Conservation (phyloP, 2,888 invertebrate genomes). For the Scaptomyza parva region DNA sequence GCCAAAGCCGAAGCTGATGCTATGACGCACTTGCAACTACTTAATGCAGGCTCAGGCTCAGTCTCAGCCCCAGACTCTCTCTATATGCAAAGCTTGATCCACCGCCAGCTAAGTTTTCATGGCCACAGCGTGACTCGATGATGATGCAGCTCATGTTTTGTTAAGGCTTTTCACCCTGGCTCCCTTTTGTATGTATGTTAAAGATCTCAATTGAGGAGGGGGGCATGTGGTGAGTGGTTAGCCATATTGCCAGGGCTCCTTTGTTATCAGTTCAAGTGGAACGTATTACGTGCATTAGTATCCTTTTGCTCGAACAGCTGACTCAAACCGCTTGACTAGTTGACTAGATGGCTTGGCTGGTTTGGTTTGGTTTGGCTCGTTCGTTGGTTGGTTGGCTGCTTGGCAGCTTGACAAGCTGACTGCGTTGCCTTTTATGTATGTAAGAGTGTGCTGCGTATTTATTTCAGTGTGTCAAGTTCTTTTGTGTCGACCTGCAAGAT, state of each 20-base stretch:
- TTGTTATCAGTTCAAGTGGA: conserved; percentile 76
- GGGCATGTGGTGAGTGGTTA: background rate
- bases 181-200: conserved; percentile 40
- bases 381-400: background rate
- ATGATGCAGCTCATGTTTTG: conserved; percentile 31
- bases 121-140: conserved; percentile 37
- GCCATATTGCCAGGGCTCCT: conserved; percentile 40
- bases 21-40: conserved; percentile 38
- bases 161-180: conserved; percentile 29
- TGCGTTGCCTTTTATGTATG: conserved; percentile 3
- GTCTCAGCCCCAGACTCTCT: background rate
- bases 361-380: too few species aligned
- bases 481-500: conserved; percentile 75
- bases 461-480: conserved; percentile 74
- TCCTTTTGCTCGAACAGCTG: conserved; percentile 55
- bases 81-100: background rate
- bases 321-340: conserved; percentile 9
- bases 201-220: too few species aligned
- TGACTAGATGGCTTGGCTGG: conserved; percentile 17
- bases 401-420: conserved; percentile 21
- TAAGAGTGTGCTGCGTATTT: conserved; percentile 59
- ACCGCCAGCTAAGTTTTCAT: conserved; percentile 16
- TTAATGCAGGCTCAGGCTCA: conserved; percentile 13
- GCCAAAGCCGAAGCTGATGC: conserved; percentile 17
- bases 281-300: conserved; percentile 81